phyloP scores from a whole-genome alignment of 2,113 vertebrate genomes.

The Phrynosoma platyrhinos region DNA sequence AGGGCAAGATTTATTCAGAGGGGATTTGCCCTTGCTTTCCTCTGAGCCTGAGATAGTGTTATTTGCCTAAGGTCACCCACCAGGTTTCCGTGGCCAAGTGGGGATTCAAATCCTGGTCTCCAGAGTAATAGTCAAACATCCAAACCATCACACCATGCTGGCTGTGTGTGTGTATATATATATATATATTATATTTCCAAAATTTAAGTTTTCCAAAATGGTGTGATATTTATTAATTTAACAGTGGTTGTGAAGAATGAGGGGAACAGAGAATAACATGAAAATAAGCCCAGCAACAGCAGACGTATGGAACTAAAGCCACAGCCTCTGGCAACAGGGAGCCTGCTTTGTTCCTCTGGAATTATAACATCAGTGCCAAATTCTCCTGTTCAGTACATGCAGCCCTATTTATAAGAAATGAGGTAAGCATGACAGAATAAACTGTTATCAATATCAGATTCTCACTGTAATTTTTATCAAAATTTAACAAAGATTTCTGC shows the following conservation, averaged over 20 bases:
- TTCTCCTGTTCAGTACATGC: neutral
- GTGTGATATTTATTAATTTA: neutral
- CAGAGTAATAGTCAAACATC: neutral
- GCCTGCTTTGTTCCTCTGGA: neutral
- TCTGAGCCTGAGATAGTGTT: neutral
- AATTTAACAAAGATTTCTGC: slow-evolving; percentile 21
- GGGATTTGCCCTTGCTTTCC: neutral
- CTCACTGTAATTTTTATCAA: slow-evolving; percentile 7
- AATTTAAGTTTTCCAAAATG: neutral
- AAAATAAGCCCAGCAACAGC: neutral
- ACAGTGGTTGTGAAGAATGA: neutral
- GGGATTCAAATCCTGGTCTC: no score
- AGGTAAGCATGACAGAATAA: neutral
- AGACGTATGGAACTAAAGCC: neutral
- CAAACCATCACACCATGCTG: neutral
- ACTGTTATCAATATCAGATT: neutral
- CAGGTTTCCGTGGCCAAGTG: no score
- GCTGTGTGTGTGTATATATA: neutral
- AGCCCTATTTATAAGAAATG: neutral
- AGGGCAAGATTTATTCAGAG: neutral
- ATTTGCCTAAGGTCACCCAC: no score
- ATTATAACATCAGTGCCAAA: neutral
- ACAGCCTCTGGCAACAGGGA: neutral
- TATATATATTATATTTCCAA: neutral
- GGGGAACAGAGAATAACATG: neutral